phyloP scores from a whole-genome alignment of 2,113 vertebrate genomes.

The Halichoerus grypus region DNA sequence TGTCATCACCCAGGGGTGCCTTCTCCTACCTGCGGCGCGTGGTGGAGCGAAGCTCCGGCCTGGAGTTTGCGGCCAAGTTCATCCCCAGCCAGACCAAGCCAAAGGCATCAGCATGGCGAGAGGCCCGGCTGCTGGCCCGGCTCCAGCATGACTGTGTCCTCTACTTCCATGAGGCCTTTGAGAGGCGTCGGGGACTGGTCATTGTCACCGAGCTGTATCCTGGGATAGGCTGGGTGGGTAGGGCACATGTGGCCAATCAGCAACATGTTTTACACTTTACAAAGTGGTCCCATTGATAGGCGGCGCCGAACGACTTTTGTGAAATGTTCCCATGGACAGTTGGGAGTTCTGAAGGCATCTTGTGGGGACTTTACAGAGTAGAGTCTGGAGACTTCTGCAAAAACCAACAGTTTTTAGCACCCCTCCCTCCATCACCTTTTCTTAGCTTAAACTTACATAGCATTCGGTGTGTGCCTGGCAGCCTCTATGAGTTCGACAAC shows the following conservation, averaged over 20 bases:
- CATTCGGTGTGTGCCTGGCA: neutral
- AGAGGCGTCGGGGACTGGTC: constrained; percentile 95
- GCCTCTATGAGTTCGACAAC: neutral
- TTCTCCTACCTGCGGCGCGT: constrained; percentile 98
- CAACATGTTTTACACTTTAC: neutral
- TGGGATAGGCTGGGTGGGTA: neutral
- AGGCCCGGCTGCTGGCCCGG: constrained; percentile 93
- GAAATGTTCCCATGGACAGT: neutral
- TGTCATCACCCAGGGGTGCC: constrained; percentile 90
- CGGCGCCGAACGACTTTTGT: neutral
- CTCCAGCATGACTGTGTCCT: constrained; percentile 95
- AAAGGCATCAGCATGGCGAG: constrained; percentile 92
- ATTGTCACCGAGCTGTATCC: constrained; percentile 97
- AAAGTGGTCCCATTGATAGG: neutral
- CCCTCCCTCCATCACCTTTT: neutral
- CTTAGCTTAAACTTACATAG: neutral
- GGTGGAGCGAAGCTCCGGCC: constrained; percentile 91
- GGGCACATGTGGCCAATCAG: neutral
- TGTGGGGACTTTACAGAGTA: neutral
- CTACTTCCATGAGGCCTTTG: constrained; percentile 97
- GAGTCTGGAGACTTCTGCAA: neutral
- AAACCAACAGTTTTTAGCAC: neutral
- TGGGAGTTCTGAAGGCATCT: neutral
- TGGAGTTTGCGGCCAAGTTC: constrained; percentile 96
- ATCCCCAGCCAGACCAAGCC: constrained; percentile 95